Evolutionary conservation across 2,113 vertebrate genomes (phyloP).

Genomic region (Hymenochirus boettgeri): DNA sequence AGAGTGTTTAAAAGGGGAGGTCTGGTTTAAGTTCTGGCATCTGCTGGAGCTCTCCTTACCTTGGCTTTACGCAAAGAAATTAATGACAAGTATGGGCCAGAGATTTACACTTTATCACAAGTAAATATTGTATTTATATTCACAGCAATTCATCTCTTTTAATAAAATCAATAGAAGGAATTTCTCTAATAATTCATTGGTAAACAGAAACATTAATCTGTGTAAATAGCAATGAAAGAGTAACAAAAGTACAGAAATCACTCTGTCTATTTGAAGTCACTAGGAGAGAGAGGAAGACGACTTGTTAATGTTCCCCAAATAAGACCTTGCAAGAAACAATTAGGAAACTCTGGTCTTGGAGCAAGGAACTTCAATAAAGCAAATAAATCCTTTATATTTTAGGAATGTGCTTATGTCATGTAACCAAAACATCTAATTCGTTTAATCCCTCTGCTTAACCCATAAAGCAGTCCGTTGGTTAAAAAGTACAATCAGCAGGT

Average conservation of each 20-base stretch:
- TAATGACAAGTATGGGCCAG: too few species aligned
- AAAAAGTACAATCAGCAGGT: background rate
- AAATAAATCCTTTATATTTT: constrained; percentile 28
- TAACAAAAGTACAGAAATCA: constrained; percentile 5
- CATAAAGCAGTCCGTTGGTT: background rate
- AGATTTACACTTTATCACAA: too few species aligned
- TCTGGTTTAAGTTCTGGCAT: too few species aligned
- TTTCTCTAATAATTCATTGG: background rate
- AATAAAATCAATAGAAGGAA: background rate
- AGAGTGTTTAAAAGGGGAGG: too few species aligned
- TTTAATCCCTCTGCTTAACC: constrained; percentile 25
- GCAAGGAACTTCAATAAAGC: constrained; percentile 25
- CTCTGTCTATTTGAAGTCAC: constrained; percentile 14
- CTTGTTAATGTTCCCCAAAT: constrained; percentile 24
- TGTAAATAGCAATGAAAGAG: constrained; percentile 3
- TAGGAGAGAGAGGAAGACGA: constrained; percentile 2
- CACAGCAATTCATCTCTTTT: background rate
- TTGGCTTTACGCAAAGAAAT: too few species aligned
- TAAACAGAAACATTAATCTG: constrained; percentile 17
- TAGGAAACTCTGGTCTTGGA: constrained; percentile 12
- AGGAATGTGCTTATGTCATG: constrained; percentile 38
- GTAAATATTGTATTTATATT: too few species aligned
- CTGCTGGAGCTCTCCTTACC: too few species aligned
- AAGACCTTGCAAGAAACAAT: constrained; percentile 31
- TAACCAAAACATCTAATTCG: constrained; percentile 21